Evolutionary conservation across 2,113 vertebrate species (phyloP), one percentile per base, ranked within the genome.

Genomic region (Microcebus jonahi): DNA sequence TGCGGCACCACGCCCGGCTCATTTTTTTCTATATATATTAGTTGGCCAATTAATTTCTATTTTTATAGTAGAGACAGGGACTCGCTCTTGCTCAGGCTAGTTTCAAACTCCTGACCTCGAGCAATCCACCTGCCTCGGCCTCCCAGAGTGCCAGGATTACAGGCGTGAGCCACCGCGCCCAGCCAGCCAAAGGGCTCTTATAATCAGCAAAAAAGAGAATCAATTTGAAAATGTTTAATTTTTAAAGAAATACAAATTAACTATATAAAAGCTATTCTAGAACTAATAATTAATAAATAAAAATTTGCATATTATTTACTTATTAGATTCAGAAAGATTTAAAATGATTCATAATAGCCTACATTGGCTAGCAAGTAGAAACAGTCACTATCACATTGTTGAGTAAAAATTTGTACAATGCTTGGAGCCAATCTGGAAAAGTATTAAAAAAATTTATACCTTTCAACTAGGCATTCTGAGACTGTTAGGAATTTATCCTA

Each of bases 261-360:
- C 27, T 75, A 65, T n/a, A 83, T 73, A 63, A 84, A 91, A 73
- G 55, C 20, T 88, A 14, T 14, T 96, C 20, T 67, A 85, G 1
- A 80, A 12, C 63, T 89, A 90, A 39, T 50, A 95, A 96, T 21
- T 7, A 84, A 93, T 36, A 96, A 90, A 90, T 36, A 96, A 90
- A 90, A 88, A 73, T 45, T n/a, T 63, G 57, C 11, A 75, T 71
- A 70, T 12, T 87, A 42, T 34, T 82, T 53, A 57, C 20, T 81
- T 76, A 85, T 36, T 85, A 89, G 23, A 92, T 89, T 50, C 59
- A 75, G 9, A 84, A 91, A 83, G 63, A 75, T 82, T 89, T 96
- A 20, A 86, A 73, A 55, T 75, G 81, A 76, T 59, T 84, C 21
- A 50, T 55, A 45, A 57, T 39, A 71, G 21, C 4, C 71, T 67